Evolutionary conservation across 2,888 invertebrate genomes (phyloP).

Genomic region (Orthosia gothica): DNA sequence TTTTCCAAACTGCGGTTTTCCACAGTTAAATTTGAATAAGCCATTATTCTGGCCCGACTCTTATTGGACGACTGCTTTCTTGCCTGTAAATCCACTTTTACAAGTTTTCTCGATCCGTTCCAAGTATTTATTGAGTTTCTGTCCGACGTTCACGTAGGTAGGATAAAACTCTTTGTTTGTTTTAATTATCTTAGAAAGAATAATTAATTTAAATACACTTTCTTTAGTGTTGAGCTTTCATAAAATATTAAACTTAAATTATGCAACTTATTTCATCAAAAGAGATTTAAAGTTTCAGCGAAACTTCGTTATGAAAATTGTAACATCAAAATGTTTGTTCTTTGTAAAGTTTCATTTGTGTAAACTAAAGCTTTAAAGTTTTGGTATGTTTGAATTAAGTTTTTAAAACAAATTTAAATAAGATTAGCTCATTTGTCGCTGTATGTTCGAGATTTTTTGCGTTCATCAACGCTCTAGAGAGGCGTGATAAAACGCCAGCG

Average conservation of each 20-base stretch:
- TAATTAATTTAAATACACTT: conserved; percentile 13
- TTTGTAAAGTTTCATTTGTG: conserved; percentile 7
- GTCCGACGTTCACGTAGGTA: conserved; percentile 3
- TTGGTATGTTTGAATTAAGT: not conserved
- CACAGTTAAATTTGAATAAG: conserved; percentile 88
- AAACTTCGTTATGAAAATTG: conserved; percentile 26
- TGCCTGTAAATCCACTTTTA: conserved; percentile 74
- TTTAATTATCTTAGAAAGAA: conserved; percentile 47
- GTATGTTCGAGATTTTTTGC: conserved; percentile 25
- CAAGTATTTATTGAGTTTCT: conserved; percentile 61
- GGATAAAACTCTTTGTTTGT: conserved; percentile 41
- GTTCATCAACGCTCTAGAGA: conserved; percentile 17
- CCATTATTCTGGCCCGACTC: conserved; percentile 80
- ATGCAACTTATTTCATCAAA: conserved; percentile 29
- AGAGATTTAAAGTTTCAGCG: conserved; percentile 24
- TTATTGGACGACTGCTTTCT: conserved; percentile 73
- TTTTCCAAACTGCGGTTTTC: conserved; percentile 84
- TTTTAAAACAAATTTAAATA: not conserved
- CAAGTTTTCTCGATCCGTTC: conserved; percentile 71
- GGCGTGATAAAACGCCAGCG: conserved; percentile 17
- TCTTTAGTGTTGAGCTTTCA: conserved; percentile 10
- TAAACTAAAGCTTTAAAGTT: conserved; percentile 13
- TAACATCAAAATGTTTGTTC: conserved; percentile 27
- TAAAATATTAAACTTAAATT: conserved; percentile 15
- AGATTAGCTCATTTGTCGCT: conserved; percentile 21